Evolutionary conservation across 2,113 vertebrate genomes (phyloP), one percentile per base, ranked within the genome.

Genomic region (Eublepharis macularius): DNA sequence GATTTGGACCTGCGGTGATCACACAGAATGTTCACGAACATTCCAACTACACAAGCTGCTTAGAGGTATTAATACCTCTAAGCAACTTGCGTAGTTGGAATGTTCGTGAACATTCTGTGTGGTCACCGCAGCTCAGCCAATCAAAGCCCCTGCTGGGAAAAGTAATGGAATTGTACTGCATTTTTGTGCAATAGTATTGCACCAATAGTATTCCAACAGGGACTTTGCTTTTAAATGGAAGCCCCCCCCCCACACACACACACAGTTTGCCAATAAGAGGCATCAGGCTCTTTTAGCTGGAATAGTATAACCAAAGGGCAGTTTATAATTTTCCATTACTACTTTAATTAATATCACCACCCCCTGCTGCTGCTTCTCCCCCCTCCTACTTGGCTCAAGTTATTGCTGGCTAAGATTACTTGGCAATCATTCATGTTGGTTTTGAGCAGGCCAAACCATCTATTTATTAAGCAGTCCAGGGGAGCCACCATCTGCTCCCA

Each of bases 201-300:
- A n/a, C n/a, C n/a, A n/a, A n/a, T n/a, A n/a, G n/a, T n/a, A n/a
- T 82, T 88, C 70, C 89, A 88, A 7, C 92, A 93, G 91, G 89
- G 89, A 91, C 91, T 13, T 87, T 81, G 81, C 90, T 83, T 90
- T 92, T 83, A 91, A 54, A 94, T 88, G 91, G 92, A 84, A 76
- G 74, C n/a, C n/a, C n/a, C 49, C 49, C 49, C 13, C 49, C 89
- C 93, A 92, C 88, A 84, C 81, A 60, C 83, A 60, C 91, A 88
- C 49, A 51, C 49, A 51, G 16, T 13, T 86, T 83, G 90, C 91
- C 84, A 91, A 89, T 91, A 75, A 66, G 89, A 91, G 89, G 91
- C 88, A 91, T 87, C 75, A 78, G 91, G 80, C 88, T 89, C 91
- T 91, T 85, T 80, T 86, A 91, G 85, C 87, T 86, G 86, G 54